phyloP scores from a whole-genome alignment of 1,140 invertebrate species.

The Brachionus rubens region DNA sequence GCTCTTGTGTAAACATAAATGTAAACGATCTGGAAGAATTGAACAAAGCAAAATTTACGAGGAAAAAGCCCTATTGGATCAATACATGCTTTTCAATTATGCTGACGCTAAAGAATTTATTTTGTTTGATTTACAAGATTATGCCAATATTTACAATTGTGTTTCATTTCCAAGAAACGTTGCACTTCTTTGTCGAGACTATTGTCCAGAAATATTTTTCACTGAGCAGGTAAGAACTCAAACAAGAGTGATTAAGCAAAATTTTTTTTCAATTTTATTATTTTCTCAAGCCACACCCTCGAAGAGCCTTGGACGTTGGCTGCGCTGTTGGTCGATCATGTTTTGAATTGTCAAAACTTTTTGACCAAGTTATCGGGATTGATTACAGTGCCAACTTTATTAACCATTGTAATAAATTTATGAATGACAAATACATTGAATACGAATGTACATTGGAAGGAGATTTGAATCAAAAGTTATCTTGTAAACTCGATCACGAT shows the following conservation, averaged over 20 bases:
- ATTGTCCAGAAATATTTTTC: conserved; percentile 41
- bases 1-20: conserved; percentile 1
- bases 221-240: conserved; percentile 10
- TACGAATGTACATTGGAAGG: conserved; percentile 48
- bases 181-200: conserved; percentile 29
- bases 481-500: conserved; percentile 49
- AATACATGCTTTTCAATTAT: conserved; percentile 46
- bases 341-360: conserved; percentile 55
- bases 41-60: conserved; percentile 46
- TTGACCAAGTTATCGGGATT: conserved; percentile 57
- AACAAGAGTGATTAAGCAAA: neutral
- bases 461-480: conserved; percentile 48
- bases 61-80: conserved; percentile 41
- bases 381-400: conserved; percentile 59
- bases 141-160: conserved; percentile 36
- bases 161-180: conserved; percentile 38
- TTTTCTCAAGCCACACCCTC: conserved; percentile 6
- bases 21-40: neutral
- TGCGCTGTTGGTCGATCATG: conserved; percentile 59
- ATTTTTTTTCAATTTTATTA: conserved; percentile 16
- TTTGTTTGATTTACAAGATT: conserved; percentile 5
- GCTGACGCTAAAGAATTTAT: conserved; percentile 28
- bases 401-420: conserved; percentile 53
- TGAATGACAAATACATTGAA: conserved; percentile 49
- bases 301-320: conserved; percentile 48